Conservation (phyloP, 2,797 vertebrate species). For the Cossypha heuglini region DNA sequence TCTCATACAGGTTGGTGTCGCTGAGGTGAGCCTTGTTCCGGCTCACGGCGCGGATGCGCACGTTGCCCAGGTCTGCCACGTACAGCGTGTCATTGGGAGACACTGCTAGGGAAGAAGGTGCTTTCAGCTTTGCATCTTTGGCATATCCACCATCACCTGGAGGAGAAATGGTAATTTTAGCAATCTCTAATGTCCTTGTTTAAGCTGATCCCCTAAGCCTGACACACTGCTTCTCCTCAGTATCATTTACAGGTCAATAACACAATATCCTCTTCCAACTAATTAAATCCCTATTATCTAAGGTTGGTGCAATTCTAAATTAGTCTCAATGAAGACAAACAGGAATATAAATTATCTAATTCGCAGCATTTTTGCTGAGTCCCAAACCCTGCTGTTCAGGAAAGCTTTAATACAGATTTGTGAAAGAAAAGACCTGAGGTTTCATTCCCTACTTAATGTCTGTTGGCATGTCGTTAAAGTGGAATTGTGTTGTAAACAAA, state of each 20-base stretch:
- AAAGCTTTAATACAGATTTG: slow-evolving; percentile 22
- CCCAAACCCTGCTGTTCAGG: slow-evolving; percentile 24
- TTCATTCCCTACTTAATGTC: not conserved
- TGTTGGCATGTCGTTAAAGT: not conserved
- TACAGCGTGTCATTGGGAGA: slow-evolving; percentile 91
- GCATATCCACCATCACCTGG: slow-evolving; percentile 93
- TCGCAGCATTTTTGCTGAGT: slow-evolving; percentile 59
- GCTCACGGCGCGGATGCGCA: slow-evolving; percentile 89
- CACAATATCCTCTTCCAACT: slow-evolving; percentile 39
- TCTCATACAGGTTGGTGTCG: slow-evolving; percentile 84
- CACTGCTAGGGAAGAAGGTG: slow-evolving; percentile 89
- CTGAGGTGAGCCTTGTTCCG: slow-evolving; percentile 87
- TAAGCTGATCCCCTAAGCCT: not conserved
- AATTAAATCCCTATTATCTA: slow-evolving; percentile 60
- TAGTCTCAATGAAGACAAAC: slow-evolving; percentile 53
- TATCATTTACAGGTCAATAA: slow-evolving; percentile 56
- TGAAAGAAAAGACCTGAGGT: not conserved
- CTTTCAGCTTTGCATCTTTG: slow-evolving; percentile 92
- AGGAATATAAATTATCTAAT: slow-evolving; percentile 68
- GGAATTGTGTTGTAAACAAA: not conserved
- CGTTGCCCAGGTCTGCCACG: slow-evolving; percentile 91
- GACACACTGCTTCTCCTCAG: not conserved
- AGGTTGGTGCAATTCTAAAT: slow-evolving; percentile 57
- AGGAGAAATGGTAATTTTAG: slow-evolving; percentile 25
- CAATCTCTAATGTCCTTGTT: not conserved